Evolutionary conservation across 2,888 invertebrate genomes (phyloP).

Genomic region (Drosophila incognita): DNA sequence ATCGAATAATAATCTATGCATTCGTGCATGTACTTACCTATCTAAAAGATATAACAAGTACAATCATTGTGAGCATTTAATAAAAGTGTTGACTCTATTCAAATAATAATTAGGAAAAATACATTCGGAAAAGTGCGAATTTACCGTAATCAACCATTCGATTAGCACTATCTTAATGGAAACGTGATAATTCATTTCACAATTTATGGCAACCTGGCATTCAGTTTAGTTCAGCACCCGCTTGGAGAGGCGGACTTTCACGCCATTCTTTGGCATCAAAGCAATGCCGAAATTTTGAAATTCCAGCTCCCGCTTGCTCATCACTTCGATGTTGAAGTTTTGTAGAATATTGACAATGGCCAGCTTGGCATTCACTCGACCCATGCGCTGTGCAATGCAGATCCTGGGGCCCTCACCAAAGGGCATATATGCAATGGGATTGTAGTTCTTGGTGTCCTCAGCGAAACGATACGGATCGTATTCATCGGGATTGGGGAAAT

Average conservation of each 20-base stretch:
- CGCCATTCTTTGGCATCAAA: constrained; percentile 73
- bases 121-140: constrained; percentile 19
- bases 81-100: constrained; percentile 56
- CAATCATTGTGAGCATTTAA: constrained; percentile 56
- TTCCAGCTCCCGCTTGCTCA: constrained; percentile 70
- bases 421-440: constrained; percentile 82
- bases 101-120: constrained; percentile 4
- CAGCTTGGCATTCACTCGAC: constrained; percentile 76
- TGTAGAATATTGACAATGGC: constrained; percentile 73
- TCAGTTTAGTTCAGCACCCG: background rate
- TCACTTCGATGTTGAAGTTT: constrained; percentile 72
- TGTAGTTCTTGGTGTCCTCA: constrained; percentile 71
- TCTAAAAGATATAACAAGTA: constrained; percentile 36
- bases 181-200: background rate
- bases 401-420: constrained; percentile 85
- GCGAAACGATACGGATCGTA: constrained; percentile 85
- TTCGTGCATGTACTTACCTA: constrained; percentile 22
- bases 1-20: constrained; percentile 2
- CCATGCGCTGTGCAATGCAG: constrained; percentile 83
- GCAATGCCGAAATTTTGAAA: constrained; percentile 66
- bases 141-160: constrained; percentile 13
- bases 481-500: constrained; percentile 84
- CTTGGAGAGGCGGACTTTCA: constrained; percentile 72
- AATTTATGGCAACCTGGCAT: background rate
- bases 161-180: constrained; percentile 10